Conservation (phyloP, 1,140 invertebrate species). For the Sinonovacula constricta region DNA sequence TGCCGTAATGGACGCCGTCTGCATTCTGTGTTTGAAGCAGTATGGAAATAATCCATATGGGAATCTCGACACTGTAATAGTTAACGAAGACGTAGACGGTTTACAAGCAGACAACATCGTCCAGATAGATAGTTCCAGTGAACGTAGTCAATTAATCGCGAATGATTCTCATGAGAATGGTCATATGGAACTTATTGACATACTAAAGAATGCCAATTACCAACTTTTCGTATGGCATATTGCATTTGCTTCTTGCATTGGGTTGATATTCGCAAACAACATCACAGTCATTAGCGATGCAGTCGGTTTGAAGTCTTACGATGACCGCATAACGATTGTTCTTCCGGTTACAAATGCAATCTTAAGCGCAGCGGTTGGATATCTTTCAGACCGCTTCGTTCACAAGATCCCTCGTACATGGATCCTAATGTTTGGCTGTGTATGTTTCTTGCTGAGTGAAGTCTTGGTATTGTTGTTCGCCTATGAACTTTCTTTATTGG, state of each 20-base stretch:
- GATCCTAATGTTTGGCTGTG: constrained; percentile 46
- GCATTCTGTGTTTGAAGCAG: constrained; percentile 52
- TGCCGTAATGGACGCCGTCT: constrained; percentile 51
- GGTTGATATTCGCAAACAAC: constrained; percentile 51
- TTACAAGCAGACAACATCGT: too few species aligned
- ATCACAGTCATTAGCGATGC: constrained; percentile 49
- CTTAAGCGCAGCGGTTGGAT: constrained; percentile 40
- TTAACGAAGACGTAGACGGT: too few species aligned
- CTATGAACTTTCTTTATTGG: background rate
- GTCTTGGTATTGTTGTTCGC: constrained; percentile 43
- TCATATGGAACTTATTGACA: background rate
- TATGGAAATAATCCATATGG: constrained; percentile 28
- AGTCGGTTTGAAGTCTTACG: constrained; percentile 32
- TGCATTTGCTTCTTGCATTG: constrained; percentile 44
- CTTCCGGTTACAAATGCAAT: constrained; percentile 48
- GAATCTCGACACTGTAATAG: too few species aligned
- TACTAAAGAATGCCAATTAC: background rate
- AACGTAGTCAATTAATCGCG: background rate
- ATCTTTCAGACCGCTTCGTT: constrained; percentile 51
- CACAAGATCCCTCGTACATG: constrained; percentile 51
- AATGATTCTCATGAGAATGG: background rate
- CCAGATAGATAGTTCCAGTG: too few species aligned
- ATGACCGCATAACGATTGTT: constrained; percentile 39
- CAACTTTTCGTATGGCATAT: constrained; percentile 42
- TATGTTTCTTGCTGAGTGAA: constrained; percentile 25